Conservation (phyloP, 1,140 invertebrate genomes). For the Drosophila rufa region DNA sequence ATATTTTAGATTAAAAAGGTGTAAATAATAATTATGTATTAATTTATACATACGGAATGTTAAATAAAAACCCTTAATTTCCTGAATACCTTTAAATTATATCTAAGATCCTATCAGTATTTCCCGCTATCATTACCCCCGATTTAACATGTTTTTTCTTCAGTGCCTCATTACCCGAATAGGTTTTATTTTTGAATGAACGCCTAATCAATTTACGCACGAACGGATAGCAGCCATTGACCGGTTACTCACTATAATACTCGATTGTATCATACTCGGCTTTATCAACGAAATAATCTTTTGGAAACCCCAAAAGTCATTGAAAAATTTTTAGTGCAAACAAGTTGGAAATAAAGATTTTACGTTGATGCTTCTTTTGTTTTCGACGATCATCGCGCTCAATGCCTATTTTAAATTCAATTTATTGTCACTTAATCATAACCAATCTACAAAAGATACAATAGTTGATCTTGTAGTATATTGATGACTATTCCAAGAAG, state of each 20-base stretch:
- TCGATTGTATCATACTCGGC: not conserved
- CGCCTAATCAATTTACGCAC: slow-evolving; percentile 14
- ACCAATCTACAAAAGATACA: slow-evolving; percentile 19
- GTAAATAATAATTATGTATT: too few species aligned
- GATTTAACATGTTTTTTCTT: not conserved
- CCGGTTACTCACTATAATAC: slow-evolving; percentile 11
- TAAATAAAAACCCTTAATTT: too few species aligned
- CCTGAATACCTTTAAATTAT: not conserved
- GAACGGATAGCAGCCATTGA: slow-evolving; percentile 3
- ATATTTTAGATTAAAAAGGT: not conserved
- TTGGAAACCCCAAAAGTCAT: not conserved
- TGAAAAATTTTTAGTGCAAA: not conserved
- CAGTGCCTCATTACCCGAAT: not conserved
- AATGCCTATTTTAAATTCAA: slow-evolving; percentile 48
- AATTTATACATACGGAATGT: too few species aligned
- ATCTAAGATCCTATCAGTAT: too few species aligned
- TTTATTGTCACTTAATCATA: slow-evolving; percentile 61
- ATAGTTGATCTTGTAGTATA: slow-evolving; percentile 14
- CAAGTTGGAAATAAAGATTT: not conserved
- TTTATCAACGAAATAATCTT: slow-evolving; percentile 5
- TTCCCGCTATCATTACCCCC: not conserved
- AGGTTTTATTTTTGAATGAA: slow-evolving; percentile 16
- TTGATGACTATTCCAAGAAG: slow-evolving; percentile 34
- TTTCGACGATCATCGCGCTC: slow-evolving; percentile 27
- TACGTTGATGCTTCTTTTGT: not conserved